Base-by-base conservation (phyloP, 2,797 vertebrate genomes). In the Benthosema pterotum region DNA sequence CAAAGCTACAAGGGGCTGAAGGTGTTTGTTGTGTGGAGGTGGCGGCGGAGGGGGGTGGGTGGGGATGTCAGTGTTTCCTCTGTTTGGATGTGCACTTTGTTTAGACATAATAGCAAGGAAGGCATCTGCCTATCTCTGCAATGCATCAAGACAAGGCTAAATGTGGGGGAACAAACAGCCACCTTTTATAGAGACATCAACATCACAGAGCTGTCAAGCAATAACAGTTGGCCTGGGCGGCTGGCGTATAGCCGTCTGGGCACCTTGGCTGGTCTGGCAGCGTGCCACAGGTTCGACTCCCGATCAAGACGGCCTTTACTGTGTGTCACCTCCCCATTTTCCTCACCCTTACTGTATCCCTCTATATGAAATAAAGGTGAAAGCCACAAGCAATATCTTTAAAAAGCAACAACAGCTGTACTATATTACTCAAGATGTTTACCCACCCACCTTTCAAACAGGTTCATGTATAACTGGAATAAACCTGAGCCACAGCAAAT, bases 1-100 rank as follows among this genome's bases (percentile, higher is more conserved):
- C 89, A 89, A 92, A 87, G 88, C 80, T 67, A 79, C 61, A 73
- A 38, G 57, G 47, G 69, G 79, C 84, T 75, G 67, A 79, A 72
- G 69, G 71, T 71, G 66, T 63, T 45, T 57, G 59, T 68, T 25
- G 25, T 57, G 55, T 19, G 42, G 2, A 42, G 4, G 54, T 4
- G 8, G 38, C 2, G 18, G 4, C 8, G 8, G 45, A 4, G 58
- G 5, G 52, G 28, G 9, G 11, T 12, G 53, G 51, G 1, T 28
- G 53, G 25, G 48, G 65, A 57, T 70, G 57, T n/a, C 38, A 74
- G 69, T 61, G 72, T 86, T 93, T 91, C 90, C 88, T 89, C 87
- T 92, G 88, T 93, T 92, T 90, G 78, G 87, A 88, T 77, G 71
- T 60, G 61, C 47, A 91, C 86, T 90, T 92, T 92, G 83, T 89